Conservation (phyloP, 2,797 vertebrate species). For the Potorous gilbertii region DNA sequence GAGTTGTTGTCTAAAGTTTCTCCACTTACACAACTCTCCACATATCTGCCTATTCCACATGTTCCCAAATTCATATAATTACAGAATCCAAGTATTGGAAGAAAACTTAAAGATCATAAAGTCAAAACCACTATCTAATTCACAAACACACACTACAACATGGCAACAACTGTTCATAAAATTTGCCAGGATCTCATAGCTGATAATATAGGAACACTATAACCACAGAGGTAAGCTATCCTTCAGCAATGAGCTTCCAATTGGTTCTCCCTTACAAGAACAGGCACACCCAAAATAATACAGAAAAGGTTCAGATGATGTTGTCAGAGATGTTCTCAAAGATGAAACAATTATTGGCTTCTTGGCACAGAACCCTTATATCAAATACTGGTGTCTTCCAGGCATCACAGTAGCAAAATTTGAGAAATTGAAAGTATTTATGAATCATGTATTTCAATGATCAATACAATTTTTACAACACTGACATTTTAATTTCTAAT, state of each 20-base stretch:
- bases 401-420: not conserved
- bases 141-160: not conserved
- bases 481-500: too few relatives aligned
- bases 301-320: not conserved
- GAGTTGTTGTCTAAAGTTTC: not conserved
- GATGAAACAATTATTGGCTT: not conserved
- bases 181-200: not conserved
- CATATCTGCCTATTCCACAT: not conserved
- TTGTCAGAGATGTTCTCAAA: not conserved
- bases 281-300: not conserved
- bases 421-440: not conserved
- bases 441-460: too few relatives aligned
- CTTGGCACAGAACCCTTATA: not conserved
- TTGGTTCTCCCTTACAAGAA: not conserved
- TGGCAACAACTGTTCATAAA: not conserved
- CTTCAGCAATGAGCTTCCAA: not conserved
- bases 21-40: not conserved
- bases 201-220: not conserved
- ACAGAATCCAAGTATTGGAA: not conserved
- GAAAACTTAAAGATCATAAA: not conserved
- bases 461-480: too few relatives aligned
- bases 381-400: not conserved
- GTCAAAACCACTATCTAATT: not conserved
- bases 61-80: not conserved
- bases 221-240: not conserved